Percentiles rank a stretch among this genome's conserved stretches.
phyloP scores from a whole-genome alignment of 2,888 invertebrate genomes.

The Folsomia manolachei region DNA sequence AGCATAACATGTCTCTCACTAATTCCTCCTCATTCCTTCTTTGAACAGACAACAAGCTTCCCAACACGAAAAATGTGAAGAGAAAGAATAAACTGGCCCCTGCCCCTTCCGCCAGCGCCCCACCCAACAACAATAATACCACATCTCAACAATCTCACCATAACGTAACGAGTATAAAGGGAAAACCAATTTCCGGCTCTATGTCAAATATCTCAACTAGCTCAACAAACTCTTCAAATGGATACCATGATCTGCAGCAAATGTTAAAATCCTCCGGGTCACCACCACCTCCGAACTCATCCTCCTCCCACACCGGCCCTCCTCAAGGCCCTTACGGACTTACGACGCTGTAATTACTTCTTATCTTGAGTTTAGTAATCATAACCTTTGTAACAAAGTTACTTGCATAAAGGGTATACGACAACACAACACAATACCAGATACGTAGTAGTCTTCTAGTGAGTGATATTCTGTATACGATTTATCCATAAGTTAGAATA shows the following conservation, averaged over 20 bases:
- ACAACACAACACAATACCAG: neutral
- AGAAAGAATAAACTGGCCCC: constrained; percentile 75
- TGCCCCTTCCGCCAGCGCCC: constrained; percentile 50
- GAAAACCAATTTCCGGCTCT: neutral
- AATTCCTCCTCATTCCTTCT: too few species aligned
- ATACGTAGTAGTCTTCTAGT: constrained; percentile 20
- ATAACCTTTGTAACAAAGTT: too few species aligned
- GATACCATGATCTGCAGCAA: neutral
- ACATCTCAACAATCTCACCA: too few species aligned
- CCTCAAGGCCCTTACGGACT: constrained; percentile 3
- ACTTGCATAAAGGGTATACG: constrained; percentile 4
- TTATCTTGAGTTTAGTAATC: too few species aligned
- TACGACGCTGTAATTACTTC: constrained; percentile 12
- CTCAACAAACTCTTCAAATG: neutral
- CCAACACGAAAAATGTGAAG: constrained; percentile 75
- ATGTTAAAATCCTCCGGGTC: constrained; percentile 8
- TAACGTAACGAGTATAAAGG: constrained; percentile 26
- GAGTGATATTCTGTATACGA: constrained; percentile 26
- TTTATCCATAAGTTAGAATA: neutral
- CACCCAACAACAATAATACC: neutral
- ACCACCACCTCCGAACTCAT: neutral
- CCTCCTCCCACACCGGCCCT: too few species aligned
- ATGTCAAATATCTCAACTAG: neutral
- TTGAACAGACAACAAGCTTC: constrained; percentile 83
- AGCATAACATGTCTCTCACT: too few species aligned